phyloP scores from a whole-genome alignment of 2,113 vertebrate species.

The Eonycteris spelaea region DNA sequence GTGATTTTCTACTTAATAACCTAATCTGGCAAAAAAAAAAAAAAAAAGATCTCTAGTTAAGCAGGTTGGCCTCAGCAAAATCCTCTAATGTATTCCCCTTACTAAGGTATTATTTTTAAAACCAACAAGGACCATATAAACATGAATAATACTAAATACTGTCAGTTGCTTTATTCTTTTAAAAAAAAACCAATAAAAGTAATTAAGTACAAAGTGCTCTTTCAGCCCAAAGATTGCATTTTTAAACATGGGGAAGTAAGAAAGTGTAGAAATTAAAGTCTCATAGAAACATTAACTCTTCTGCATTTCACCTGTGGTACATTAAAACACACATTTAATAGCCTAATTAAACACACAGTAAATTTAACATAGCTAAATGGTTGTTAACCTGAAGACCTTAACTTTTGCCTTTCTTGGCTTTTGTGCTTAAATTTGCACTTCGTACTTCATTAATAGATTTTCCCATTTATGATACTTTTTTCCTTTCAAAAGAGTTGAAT shows the following conservation, averaged over 20 bases:
- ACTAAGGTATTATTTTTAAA: conserved; percentile 34
- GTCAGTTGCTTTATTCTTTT: conserved; percentile 4
- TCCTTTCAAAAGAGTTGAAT: conserved; percentile 9
- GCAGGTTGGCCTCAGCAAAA: background rate
- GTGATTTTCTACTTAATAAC: background rate
- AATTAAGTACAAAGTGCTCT: conserved; percentile 35
- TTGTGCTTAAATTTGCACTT: conserved; percentile 16
- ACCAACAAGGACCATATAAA: background rate
- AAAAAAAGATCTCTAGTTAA: background rate
- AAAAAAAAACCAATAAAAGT: conserved; percentile 40
- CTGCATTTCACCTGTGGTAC: conserved; percentile 11
- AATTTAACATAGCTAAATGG: conserved; percentile 8
- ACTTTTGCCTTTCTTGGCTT: conserved; percentile 18
- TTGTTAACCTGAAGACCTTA: background rate
- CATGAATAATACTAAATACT: background rate
- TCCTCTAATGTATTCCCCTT: background rate
- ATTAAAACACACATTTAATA: conserved; percentile 42
- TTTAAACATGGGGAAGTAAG: conserved; percentile 6
- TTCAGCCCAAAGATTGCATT: conserved; percentile 22
- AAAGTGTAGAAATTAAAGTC: background rate
- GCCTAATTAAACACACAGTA: conserved; percentile 23
- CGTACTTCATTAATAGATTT: conserved; percentile 15
- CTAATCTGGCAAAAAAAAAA: background rate
- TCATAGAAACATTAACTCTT: conserved; percentile 26
- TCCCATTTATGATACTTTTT: background rate